Percentiles rank a stretch among this genome's conserved stretches.
phyloP scores from a whole-genome alignment of 1,140 invertebrate species.

The Holcopasites calliopsidis region DNA sequence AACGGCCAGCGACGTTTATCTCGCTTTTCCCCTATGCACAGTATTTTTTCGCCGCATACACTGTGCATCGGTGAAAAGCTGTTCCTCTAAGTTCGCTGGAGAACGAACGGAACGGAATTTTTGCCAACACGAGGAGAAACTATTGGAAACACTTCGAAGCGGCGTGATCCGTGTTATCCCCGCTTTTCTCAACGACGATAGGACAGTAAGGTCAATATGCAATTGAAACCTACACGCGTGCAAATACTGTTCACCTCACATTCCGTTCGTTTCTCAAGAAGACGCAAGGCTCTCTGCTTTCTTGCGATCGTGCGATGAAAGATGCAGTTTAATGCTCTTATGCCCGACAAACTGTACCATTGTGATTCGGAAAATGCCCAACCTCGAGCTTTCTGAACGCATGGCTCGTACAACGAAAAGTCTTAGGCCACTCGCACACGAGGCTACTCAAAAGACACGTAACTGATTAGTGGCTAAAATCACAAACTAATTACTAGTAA shows the following conservation, averaged over 20 bases:
- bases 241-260: too few relatives aligned
- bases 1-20: background rate
- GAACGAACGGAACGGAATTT: slow-evolving; percentile 5
- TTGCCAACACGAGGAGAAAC: background rate
- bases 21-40: background rate
- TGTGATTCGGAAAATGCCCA: too few relatives aligned
- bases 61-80: background rate
- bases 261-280: slow-evolving; percentile 6
- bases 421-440: too few relatives aligned
- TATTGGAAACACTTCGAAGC: slow-evolving; percentile 9
- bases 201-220: too few relatives aligned
- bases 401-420: too few relatives aligned
- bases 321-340: too few relatives aligned
- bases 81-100: slow-evolving; percentile 3
- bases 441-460: too few relatives aligned
- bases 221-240: too few relatives aligned
- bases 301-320: background rate
- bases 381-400: too few relatives aligned
- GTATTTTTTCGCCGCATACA: background rate
- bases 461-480: too few relatives aligned
- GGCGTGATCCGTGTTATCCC: background rate
- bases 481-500: too few relatives aligned
- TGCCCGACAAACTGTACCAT: too few relatives aligned
- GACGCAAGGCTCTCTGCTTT: slow-evolving; percentile 26
- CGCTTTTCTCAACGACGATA: slow-evolving; percentile 24